Percentiles rank a stretch among this genome's conserved stretches.
Conservation (phyloP, 1,140 invertebrate genomes). For the Temnothorax nylanderi region DNA sequence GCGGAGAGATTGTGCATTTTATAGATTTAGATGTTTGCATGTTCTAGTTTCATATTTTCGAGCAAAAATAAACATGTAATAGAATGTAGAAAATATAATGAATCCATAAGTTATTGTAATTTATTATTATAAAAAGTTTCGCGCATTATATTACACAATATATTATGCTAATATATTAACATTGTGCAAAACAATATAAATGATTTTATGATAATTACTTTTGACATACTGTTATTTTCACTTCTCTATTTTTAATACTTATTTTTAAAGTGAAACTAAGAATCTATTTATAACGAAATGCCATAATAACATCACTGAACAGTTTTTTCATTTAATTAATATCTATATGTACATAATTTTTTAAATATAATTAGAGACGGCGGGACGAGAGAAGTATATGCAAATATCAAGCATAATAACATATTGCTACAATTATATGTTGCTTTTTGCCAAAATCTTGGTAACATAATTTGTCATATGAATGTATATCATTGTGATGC, state of each 20-base stretch:
- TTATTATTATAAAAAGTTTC: neutral
- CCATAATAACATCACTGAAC: too few relatives aligned
- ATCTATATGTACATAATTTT: too few relatives aligned
- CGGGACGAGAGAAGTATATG: too few relatives aligned
- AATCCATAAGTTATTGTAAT: neutral
- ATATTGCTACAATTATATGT: neutral
- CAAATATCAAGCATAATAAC: neutral
- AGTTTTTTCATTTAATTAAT: too few relatives aligned
- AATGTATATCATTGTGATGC: slow-evolving; percentile 4
- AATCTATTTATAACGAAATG: neutral
- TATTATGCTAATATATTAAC: neutral
- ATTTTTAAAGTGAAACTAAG: neutral
- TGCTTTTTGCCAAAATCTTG: slow-evolving; percentile 26
- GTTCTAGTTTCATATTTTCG: slow-evolving; percentile 11
- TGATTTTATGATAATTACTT: neutral
- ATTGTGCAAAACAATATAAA: neutral
- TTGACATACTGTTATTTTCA: neutral
- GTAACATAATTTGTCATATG: slow-evolving; percentile 20
- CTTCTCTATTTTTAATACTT: neutral
- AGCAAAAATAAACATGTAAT: neutral
- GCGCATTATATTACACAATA: neutral
- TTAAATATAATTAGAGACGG: too few relatives aligned
- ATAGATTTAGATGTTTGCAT: neutral
- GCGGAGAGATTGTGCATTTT: slow-evolving; percentile 28
- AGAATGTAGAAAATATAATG: neutral